phyloP scores from a whole-genome alignment of 2,888 invertebrate genomes.

The Alloscopus bannaensis region DNA sequence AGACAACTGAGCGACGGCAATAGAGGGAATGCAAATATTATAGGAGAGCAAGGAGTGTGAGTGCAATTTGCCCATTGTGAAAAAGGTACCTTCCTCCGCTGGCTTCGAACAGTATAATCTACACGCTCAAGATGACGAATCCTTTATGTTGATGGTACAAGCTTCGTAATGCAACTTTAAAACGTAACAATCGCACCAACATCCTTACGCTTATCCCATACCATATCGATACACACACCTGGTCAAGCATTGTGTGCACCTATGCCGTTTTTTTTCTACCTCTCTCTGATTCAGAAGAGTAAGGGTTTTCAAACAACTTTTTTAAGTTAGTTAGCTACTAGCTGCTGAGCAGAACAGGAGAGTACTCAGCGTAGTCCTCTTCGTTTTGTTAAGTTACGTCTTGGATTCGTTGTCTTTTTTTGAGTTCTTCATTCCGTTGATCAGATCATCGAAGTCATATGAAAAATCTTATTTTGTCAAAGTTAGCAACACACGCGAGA shows the following conservation, averaged over 20 bases:
- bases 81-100: constrained; percentile 35
- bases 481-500: no score
- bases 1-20: constrained; percentile 24
- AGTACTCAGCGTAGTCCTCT: constrained; percentile 65
- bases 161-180: neutral
- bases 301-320: constrained; percentile 51
- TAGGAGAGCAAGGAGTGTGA: neutral
- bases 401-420: neutral
- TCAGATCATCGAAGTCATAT: no score
- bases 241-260: no score
- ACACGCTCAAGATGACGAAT: constrained; percentile 54
- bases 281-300: constrained; percentile 12
- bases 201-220: no score
- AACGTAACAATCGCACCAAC: constrained; percentile 4
- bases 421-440: no score
- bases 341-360: constrained; percentile 66
- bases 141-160: constrained; percentile 31
- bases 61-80: neutral
- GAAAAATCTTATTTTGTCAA: no score
- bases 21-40: constrained; percentile 15
- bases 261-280: no score
- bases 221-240: no score
- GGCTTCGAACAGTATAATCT: neutral
- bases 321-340: constrained; percentile 62
- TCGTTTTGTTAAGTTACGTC: constrained; percentile 42